Conservation (phyloP, 2,888 invertebrate species). For the Psylliodes chrysocephalus region DNA sequence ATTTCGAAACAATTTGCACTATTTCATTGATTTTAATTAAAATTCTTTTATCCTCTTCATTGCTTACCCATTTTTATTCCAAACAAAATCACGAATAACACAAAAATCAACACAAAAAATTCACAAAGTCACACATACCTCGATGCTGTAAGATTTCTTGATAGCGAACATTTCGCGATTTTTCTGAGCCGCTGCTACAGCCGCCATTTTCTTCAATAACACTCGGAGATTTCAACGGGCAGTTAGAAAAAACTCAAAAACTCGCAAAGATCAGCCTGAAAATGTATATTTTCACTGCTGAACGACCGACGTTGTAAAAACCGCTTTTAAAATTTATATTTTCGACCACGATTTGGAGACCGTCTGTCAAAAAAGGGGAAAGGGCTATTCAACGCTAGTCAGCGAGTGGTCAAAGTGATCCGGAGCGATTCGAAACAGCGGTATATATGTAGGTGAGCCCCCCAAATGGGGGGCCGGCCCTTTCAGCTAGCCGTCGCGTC, state of each 20-base stretch:
- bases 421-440: constrained; percentile 56
- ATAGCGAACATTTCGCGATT: constrained; percentile 97
- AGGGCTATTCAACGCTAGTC: constrained; percentile 51
- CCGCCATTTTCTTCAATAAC: constrained; percentile 70
- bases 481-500: constrained; percentile 56
- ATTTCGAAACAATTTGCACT: too few species aligned
- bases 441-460: constrained; percentile 64
- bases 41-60: constrained; percentile 20
- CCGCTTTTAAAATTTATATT: constrained; percentile 31
- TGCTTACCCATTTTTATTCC: constrained; percentile 15
- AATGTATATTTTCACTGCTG: constrained; percentile 63
- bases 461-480: constrained; percentile 66
- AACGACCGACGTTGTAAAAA: constrained; percentile 63
- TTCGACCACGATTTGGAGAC: constrained; percentile 69
- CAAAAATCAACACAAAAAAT: constrained; percentile 10
- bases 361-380: constrained; percentile 56
- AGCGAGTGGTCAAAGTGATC: constrained; percentile 56
- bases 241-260: constrained; percentile 39
- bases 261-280: constrained; percentile 58
- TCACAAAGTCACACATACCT: constrained; percentile 74
- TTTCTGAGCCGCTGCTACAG: constrained; percentile 92
- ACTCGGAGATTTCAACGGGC: constrained; percentile 56
- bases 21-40: too few species aligned
- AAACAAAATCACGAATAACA: constrained; percentile 1
- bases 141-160: constrained; percentile 96